Conservation (phyloP, 2,113 vertebrate genomes). For the Sphaerodactylus townsendi region DNA sequence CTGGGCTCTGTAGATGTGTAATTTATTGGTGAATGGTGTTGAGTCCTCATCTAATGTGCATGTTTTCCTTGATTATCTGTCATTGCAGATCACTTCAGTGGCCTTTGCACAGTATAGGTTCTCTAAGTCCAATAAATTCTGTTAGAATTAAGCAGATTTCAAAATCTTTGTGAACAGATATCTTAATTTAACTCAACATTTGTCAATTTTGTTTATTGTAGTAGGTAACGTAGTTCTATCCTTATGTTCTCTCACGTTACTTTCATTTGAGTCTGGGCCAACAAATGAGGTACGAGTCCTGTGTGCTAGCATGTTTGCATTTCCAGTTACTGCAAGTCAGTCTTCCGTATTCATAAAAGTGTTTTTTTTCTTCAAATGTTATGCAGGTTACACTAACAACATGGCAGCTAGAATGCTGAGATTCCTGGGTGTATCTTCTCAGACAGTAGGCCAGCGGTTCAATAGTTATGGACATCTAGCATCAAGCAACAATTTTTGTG, state of each 20-base stretch:
- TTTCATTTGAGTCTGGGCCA: neutral
- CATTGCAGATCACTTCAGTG: no score
- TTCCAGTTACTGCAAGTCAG: neutral
- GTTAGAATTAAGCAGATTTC: neutral
- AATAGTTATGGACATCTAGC: neutral
- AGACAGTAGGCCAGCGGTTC: conserved; percentile 26
- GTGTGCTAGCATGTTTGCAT: neutral
- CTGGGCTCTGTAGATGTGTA: neutral
- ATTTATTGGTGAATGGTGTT: neutral
- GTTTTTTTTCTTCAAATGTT: conserved; percentile 28
- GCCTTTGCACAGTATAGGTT: neutral
- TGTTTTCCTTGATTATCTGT: neutral
- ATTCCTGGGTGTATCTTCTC: conserved; percentile 45
- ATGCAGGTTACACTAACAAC: conserved; percentile 53
- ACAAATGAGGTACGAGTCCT: neutral
- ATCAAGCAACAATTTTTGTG: conserved; percentile 10
- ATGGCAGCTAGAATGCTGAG: conserved; percentile 67
- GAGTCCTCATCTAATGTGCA: neutral
- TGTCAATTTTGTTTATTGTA: neutral
- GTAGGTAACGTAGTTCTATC: neutral
- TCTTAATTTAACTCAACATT: neutral
- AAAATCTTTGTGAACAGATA: neutral
- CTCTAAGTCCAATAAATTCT: no score
- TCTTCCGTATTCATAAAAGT: neutral
- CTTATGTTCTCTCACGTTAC: neutral